Evolutionary conservation across 2,888 invertebrate species (phyloP).

Genomic region (Nesidiocoris tenuis): DNA sequence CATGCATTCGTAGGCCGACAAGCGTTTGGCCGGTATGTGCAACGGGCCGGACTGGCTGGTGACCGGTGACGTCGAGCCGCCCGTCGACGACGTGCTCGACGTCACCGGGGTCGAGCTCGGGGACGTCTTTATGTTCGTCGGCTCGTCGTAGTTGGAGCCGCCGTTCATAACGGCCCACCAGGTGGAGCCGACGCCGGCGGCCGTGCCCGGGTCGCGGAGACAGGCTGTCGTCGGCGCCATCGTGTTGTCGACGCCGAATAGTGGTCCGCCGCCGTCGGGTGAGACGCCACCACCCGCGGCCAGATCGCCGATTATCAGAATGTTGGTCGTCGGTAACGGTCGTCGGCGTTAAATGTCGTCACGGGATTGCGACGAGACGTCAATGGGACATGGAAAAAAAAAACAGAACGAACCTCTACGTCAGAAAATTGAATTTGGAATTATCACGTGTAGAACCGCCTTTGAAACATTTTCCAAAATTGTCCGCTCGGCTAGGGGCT

Average conservation of each 20-base stretch:
- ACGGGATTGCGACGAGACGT: constrained; percentile 11
- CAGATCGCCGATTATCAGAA: constrained; percentile 56
- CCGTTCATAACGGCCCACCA: constrained; percentile 86
- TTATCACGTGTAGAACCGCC: no score
- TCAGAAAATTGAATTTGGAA: no score
- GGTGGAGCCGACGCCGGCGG: constrained; percentile 71
- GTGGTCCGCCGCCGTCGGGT: constrained; percentile 60
- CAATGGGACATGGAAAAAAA: constrained; percentile 41
- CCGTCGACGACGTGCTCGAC: constrained; percentile 57
- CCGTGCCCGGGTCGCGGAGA: constrained; percentile 75
- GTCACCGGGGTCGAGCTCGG: constrained; percentile 63
- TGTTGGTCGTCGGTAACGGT: constrained; percentile 55
- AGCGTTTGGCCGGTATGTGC: constrained; percentile 85
- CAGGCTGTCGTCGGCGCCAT: constrained; percentile 56
- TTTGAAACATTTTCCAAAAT: background rate
- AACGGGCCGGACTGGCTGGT: constrained; percentile 67
- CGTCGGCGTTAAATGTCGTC: constrained; percentile 35
- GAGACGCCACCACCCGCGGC: constrained; percentile 67
- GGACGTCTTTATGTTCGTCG: constrained; percentile 52
- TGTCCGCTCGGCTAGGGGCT: no score
- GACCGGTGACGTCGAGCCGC: constrained; percentile 68
- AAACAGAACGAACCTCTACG: constrained; percentile 45
- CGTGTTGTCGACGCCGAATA: constrained; percentile 69
- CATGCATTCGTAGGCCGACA: constrained; percentile 58
- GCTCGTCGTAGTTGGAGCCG: constrained; percentile 70